Base-by-base conservation (phyloP, 2,113 vertebrate species). In the Capricornis sumatraensis region DNA sequence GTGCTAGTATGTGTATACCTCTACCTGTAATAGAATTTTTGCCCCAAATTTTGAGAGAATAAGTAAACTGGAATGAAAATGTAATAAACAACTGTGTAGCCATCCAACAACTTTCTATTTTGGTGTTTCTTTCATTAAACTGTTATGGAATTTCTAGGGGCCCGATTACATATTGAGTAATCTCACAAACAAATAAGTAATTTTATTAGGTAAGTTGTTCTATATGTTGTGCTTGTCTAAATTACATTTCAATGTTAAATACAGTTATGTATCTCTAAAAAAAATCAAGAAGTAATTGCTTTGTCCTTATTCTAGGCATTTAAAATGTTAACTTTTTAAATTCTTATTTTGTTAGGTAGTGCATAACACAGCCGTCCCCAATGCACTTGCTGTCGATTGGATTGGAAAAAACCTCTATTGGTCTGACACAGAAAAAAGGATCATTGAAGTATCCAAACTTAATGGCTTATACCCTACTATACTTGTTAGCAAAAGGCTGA, bases 331-430 rank as follows among this genome's bases (percentile, higher is more conserved):
- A 98, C 84, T 96, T 96, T n/a, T 86, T 43, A 57, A 43, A 78
- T 97, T 97, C 96, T 97, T 96, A 7, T 89, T 97, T 98, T 97
- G 96, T 64, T 97, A 99, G 99, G 99, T 99, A 95, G 99, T 99
- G 67, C 99, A 99, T 98, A 99, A 99, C 96, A 99, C 99, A 96
- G 99, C 99, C 30, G 99, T 99, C 84, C 99, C 99, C 90, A 99
- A 99, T 94, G 99, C 99, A 21, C 97, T 99, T 97, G 99, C 99
- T 92, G 99, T 99, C 0, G 99, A 99, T 57, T 99, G 99, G 99
- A 99, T 99, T 96, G 99, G 99, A 85, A 99, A 99, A 98, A 99
- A 99, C 97, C 99, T 99, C 64, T 99, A 99, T 96, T 99, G 99
- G 99, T 99, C 99, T 98, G 99, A 99, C 67, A 99, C 99, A 9